Evolutionary conservation across 1,140 invertebrate genomes (phyloP).

Genomic region (Batillaria attramentaria): DNA sequence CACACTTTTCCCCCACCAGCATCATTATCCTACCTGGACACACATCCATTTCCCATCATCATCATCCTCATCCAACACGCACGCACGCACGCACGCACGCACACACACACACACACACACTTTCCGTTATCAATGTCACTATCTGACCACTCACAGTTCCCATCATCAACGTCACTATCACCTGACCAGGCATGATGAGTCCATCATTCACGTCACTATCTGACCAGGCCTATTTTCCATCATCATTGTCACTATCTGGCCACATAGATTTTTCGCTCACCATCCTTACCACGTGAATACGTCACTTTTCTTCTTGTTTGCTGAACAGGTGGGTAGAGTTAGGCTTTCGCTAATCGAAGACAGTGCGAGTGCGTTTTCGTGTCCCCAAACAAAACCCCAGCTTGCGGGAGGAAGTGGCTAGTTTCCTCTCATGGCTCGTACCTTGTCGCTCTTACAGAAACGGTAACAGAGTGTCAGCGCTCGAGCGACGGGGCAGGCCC

Average conservation of each 20-base stretch:
- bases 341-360: conserved; percentile 26
- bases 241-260: background rate
- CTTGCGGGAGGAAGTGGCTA: background rate
- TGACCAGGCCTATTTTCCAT: no score
- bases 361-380: conserved; percentile 26
- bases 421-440: background rate
- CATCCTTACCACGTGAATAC: background rate
- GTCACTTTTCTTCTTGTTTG: background rate
- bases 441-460: background rate
- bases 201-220: background rate
- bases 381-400: conserved; percentile 19
- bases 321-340: no score
- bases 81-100: no score
- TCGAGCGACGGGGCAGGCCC: background rate
- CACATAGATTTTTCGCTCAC: background rate
- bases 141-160: background rate
- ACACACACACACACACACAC: no score
- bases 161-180: background rate
- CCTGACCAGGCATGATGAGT: background rate
- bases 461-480: background rate
- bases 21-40: no score
- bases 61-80: background rate
- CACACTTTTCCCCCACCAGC: background rate
- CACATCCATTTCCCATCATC: background rate
- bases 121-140: background rate